Evolutionary conservation across 2,797 vertebrate species (phyloP).

Genomic region (Enteromius afrohamiltoni): DNA sequence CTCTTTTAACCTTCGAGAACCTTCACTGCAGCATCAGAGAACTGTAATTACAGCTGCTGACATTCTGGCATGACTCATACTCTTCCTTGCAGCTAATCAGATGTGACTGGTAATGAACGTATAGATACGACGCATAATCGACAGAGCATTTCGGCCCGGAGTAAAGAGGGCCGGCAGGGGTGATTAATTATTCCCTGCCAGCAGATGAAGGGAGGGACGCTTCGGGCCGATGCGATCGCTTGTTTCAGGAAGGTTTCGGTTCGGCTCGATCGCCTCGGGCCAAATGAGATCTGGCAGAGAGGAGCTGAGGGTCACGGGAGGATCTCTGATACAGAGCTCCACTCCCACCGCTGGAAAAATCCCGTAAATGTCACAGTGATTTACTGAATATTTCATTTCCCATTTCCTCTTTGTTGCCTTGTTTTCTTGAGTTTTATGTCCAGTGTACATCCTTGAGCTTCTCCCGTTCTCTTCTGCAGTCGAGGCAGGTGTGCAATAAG

Average conservation of each 20-base stretch:
- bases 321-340: slow-evolving; percentile 55
- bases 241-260: slow-evolving; percentile 67
- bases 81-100: slow-evolving; percentile 57
- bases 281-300: slow-evolving; percentile 72
- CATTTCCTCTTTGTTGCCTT: slow-evolving; percentile 62
- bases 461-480: slow-evolving; percentile 20
- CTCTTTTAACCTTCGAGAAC: slow-evolving; percentile 37
- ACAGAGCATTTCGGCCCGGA: slow-evolving; percentile 16
- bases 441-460: slow-evolving; percentile 30
- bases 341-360: slow-evolving; percentile 49
- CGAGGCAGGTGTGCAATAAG: slow-evolving; percentile 51
- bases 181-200: slow-evolving; percentile 75
- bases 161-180: slow-evolving; percentile 60
- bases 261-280: slow-evolving; percentile 71
- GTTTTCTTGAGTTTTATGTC: slow-evolving; percentile 60
- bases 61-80: slow-evolving; percentile 47
- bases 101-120: slow-evolving; percentile 52
- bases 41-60: slow-evolving; percentile 49
- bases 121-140: slow-evolving; percentile 43
- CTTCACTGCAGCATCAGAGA: slow-evolving; percentile 34
- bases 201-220: slow-evolving; percentile 65
- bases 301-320: slow-evolving; percentile 69
- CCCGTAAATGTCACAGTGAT: slow-evolving; percentile 68
- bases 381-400: slow-evolving; percentile 70
- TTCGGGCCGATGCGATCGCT: slow-evolving; percentile 68